Evolutionary conservation across 2,888 invertebrate genomes (phyloP).

Genomic region (Cerastis leucographa): DNA sequence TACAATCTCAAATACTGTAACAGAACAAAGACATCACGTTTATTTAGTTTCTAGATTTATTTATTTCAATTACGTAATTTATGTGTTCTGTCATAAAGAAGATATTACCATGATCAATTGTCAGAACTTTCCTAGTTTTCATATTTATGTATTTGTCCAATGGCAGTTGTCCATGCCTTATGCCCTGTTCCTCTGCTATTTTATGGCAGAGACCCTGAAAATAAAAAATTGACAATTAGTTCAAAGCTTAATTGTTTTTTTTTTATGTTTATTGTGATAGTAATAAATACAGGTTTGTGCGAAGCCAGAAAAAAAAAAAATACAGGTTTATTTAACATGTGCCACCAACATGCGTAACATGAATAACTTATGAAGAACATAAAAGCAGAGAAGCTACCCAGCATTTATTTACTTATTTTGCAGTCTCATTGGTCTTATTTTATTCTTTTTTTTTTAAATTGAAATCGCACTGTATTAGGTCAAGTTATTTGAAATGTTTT

Average conservation of each 20-base stretch:
- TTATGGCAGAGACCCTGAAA: constrained; percentile 95
- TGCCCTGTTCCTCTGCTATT: constrained; percentile 94
- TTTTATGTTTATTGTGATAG: neutral
- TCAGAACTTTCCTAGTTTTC: constrained; percentile 98
- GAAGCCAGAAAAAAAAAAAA: no score
- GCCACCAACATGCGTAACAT: neutral
- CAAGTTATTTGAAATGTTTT: no score
- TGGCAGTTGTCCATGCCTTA: constrained; percentile 96
- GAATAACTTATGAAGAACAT: neutral
- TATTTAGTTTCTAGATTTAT: constrained; percentile 24
- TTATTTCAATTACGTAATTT: neutral
- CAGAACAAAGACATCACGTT: constrained; percentile 31
- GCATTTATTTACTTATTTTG: constrained; percentile 33
- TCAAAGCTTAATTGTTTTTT: neutral
- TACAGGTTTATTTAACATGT: neutral
- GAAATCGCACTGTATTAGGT: no score
- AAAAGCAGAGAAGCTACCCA: constrained; percentile 13
- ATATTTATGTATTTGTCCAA: constrained; percentile 97
- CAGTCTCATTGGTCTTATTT: neutral
- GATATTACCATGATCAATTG: constrained; percentile 97
- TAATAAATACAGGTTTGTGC: no score
- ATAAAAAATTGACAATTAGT: neutral
- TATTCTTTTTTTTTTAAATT: no score
- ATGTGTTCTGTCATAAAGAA: neutral
- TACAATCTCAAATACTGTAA: constrained; percentile 96